Evolutionary conservation across 2,113 vertebrate species (phyloP), one percentile per base, ranked within the genome.

Genomic region (Thamnophis sirtalis): DNA sequence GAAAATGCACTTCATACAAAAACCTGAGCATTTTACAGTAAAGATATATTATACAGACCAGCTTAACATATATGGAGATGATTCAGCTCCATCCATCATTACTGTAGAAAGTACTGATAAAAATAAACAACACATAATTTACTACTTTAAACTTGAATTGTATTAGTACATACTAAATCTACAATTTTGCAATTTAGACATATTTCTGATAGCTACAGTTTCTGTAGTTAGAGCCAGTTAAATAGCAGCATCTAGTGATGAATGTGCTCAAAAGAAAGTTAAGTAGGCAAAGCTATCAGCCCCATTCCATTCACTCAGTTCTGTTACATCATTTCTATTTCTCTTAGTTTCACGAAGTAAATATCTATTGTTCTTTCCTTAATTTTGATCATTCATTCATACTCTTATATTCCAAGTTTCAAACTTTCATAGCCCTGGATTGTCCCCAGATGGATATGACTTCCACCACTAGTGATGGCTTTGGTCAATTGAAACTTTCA

Each of bases 1-100:
- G 86, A 92, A 80, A 96, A 95, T 90, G 89, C 96, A 94, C 38
- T 51, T 26, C 0, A 43, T 43, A 80, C 7, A 21, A 60, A 86
- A 89, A 84, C 2, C 38, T 48, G 53, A 48, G 68, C 93, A 86
- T 87, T 87, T 10, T 21, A 54, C 49, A 43, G 38, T 54, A 80
- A 85, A 0, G 2, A 0, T 0, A 89, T 13, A 86, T 51, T 5
- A 55, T 15, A 28, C 24, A 80, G 2, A 89, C 43, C 80, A 24
- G 17, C 38, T 56, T 84, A 22, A 56, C 21, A 6, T 58, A 33
- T 54, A 5, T 50, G 7, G 43, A 49, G 38, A 26, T 50, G 43
- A 73, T 80, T 89, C 94, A 15, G 89, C 11, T 48, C 17, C 9
- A 7, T 4, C 85, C 89, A 19, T 50, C 88, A 91, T 68, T 56